A percentile compares a stretch with the other conserved stretches of the same genome.
Conservation (phyloP, 2,797 vertebrate species). For the Australoheros facetus region DNA sequence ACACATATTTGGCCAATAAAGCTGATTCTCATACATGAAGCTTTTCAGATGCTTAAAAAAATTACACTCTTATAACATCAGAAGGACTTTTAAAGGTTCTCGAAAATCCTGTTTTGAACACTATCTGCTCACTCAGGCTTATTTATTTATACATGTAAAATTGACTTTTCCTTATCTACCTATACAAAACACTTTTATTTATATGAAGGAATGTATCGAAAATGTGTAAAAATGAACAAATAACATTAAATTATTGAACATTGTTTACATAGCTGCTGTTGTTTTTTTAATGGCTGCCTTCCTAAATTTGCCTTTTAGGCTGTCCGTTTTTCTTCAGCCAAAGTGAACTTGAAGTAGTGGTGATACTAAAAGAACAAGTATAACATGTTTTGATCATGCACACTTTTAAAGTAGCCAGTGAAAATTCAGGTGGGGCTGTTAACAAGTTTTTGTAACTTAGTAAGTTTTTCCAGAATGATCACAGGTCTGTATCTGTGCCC, state of each 20-base stretch:
- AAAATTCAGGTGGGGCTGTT: neutral
- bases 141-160: neutral
- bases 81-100: neutral
- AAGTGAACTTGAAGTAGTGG: neutral
- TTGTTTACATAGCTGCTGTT: neutral
- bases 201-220: neutral
- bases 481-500: neutral
- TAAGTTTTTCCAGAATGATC: neutral
- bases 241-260: neutral
- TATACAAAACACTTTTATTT: neutral
- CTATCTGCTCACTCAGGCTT: neutral
- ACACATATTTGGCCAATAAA: neutral
- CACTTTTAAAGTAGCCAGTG: neutral
- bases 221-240: too few species aligned
- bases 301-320: neutral
- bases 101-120: neutral
- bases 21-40: neutral
- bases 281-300: neutral
- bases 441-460: neutral
- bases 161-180: neutral
- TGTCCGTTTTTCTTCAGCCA: neutral
- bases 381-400: slow-evolving; percentile 24
- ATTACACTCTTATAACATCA: neutral
- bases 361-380: neutral
- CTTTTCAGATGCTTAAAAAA: neutral